phyloP scores from a whole-genome alignment of 2,888 invertebrate genomes.

The Encarsia formosa region DNA sequence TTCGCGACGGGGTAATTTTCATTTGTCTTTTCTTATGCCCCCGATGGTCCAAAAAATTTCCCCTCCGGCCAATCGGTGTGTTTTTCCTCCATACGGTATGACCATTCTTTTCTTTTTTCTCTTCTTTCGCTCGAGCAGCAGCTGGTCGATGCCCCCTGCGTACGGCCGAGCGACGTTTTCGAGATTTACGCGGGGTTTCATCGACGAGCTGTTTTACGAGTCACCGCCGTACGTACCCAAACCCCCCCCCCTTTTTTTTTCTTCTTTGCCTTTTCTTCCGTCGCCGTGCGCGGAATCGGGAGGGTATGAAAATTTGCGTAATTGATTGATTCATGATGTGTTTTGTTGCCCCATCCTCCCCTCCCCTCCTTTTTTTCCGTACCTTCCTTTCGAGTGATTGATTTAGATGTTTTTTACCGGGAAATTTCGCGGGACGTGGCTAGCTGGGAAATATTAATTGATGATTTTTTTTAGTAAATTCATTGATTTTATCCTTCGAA shows the following conservation, averaged over 20 bases:
- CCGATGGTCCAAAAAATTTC: neutral
- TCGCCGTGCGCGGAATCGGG: neutral
- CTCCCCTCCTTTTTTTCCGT: neutral
- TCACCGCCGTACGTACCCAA: slow-evolving; percentile 5
- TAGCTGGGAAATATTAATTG: no score
- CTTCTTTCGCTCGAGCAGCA: slow-evolving; percentile 16
- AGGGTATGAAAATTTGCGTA: slow-evolving; percentile 27
- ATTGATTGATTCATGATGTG: slow-evolving; percentile 24
- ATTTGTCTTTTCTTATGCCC: neutral
- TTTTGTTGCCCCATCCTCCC: neutral
- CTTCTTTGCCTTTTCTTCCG: neutral
- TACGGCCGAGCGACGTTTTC: slow-evolving; percentile 24
- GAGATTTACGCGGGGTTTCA: slow-evolving; percentile 28
- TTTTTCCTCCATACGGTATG: slow-evolving; percentile 11
- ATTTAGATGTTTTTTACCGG: no score
- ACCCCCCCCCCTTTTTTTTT: slow-evolving; percentile 1
- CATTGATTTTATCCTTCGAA: no score
- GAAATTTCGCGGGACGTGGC: slow-evolving; percentile 1
- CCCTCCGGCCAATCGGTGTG: slow-evolving; percentile 1
- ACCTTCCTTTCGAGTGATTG: neutral
- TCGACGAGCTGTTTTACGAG: slow-evolving; percentile 27
- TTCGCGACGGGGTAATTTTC: no score
- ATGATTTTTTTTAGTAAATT: no score
- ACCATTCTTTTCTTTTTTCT: slow-evolving; percentile 4
- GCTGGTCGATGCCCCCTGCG: slow-evolving; percentile 26